Evolutionary conservation across 2,888 invertebrate genomes (phyloP).

Genomic region (Rhagonycha lutea): DNA sequence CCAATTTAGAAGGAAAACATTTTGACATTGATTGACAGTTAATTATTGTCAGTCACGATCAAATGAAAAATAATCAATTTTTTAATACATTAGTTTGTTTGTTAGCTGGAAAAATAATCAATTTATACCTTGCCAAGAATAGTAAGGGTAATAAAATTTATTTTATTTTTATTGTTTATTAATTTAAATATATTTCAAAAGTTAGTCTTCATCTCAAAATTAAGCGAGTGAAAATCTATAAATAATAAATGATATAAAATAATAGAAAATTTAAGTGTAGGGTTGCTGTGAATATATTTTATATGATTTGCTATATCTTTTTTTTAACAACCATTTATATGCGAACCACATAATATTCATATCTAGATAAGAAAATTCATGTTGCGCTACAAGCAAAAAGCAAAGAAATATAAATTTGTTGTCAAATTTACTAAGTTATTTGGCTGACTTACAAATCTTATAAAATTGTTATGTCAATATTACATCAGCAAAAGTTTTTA

Average conservation of each 20-base stretch:
- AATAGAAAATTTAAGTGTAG: not conserved
- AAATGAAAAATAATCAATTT: not conserved
- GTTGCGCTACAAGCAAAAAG: slow-evolving; percentile 2
- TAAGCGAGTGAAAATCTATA: not conserved
- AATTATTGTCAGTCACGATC: not conserved
- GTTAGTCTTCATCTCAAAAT: too few species aligned
- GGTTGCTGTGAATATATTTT: not conserved
- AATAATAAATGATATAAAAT: not conserved
- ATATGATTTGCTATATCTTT: not conserved
- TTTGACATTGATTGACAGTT: not conserved
- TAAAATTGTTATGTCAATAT: not conserved
- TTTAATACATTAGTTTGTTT: not conserved
- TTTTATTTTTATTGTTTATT: too few species aligned
- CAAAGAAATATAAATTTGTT: slow-evolving; percentile 10
- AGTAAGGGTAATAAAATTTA: not conserved
- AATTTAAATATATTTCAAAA: too few species aligned
- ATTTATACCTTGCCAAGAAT: not conserved
- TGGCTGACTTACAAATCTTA: not conserved
- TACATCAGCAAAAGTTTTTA: not conserved
- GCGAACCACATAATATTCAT: slow-evolving; percentile 8
- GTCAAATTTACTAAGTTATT: slow-evolving; percentile 2
- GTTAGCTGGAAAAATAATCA: not conserved
- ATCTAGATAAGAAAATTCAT: slow-evolving; percentile 10
- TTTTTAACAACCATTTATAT: slow-evolving; percentile 9
- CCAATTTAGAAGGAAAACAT: not conserved